phyloP scores from a whole-genome alignment of 2,113 vertebrate genomes.

The Polyodon spathula region DNA sequence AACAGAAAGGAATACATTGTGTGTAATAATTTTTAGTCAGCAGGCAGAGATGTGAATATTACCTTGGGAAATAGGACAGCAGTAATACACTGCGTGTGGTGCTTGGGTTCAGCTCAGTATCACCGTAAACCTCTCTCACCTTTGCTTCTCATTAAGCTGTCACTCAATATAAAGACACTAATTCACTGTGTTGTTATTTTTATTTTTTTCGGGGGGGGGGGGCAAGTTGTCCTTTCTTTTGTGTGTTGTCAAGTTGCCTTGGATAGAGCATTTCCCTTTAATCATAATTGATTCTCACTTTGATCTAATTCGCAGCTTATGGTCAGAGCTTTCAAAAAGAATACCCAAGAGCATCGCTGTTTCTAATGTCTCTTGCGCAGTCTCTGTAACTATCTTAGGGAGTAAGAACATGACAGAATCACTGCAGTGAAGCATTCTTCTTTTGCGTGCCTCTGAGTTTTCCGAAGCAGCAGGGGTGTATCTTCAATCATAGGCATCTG shows the following conservation, averaged over 20 bases:
- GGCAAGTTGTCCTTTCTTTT: background rate
- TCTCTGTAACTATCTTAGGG: background rate
- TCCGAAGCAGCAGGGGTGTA: too few species aligned
- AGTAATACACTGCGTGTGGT: background rate
- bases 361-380: background rate
- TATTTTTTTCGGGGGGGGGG: too few species aligned
- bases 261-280: background rate
- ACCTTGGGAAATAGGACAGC: slow-evolving; percentile 4
- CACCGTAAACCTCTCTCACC: background rate
- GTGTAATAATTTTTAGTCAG: background rate
- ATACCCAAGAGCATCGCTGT: background rate
- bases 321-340: background rate
- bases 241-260: background rate
- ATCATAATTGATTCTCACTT: background rate
- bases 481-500: too few species aligned
- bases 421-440: too few species aligned
- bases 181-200: too few species aligned
- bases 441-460: background rate
- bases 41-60: background rate
- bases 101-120: background rate
- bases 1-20: background rate
- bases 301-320: background rate
- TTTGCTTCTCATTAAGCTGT: background rate
- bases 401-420: background rate
- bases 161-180: background rate